Conservation (phyloP, 2,113 vertebrate species). For the Rallus limicola region DNA sequence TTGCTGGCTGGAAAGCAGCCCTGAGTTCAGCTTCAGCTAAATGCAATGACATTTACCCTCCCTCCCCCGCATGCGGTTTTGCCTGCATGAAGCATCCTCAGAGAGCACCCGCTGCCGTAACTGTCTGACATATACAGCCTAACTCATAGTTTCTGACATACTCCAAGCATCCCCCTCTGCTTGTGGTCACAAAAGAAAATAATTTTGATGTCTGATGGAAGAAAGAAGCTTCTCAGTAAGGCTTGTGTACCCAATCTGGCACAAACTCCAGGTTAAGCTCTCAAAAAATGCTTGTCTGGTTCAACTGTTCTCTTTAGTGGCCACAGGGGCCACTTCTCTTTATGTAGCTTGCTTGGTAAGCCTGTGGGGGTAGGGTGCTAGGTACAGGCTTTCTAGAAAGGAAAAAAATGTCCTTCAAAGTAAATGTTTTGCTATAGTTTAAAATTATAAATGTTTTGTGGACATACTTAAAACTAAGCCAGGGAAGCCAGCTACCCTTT, state of each 20-base stretch:
- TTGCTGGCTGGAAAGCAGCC: constrained; percentile 23
- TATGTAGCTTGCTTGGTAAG: not conserved
- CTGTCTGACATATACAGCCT: not conserved
- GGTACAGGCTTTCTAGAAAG: not conserved
- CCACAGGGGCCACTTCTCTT: not conserved
- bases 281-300: not conserved
- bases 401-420: not conserved
- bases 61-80: accelerated
- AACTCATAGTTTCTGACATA: not conserved
- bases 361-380: not conserved
- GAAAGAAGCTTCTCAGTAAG: not conserved
- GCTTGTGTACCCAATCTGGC: not conserved
- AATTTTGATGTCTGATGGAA: not conserved
- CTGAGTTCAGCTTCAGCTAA: not conserved
- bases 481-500: not conserved
- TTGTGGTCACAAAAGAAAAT: not conserved
- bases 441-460: not conserved
- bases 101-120: not conserved
- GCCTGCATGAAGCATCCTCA: not conserved
- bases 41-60: constrained; percentile 1
- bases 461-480: not conserved
- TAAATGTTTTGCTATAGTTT: not conserved
- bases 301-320: not conserved
- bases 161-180: not conserved
- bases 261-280: not conserved